Percentiles rank a stretch among this genome's conserved stretches.
Conservation (phyloP, 2,888 invertebrate species). For the Ophraella communa region DNA sequence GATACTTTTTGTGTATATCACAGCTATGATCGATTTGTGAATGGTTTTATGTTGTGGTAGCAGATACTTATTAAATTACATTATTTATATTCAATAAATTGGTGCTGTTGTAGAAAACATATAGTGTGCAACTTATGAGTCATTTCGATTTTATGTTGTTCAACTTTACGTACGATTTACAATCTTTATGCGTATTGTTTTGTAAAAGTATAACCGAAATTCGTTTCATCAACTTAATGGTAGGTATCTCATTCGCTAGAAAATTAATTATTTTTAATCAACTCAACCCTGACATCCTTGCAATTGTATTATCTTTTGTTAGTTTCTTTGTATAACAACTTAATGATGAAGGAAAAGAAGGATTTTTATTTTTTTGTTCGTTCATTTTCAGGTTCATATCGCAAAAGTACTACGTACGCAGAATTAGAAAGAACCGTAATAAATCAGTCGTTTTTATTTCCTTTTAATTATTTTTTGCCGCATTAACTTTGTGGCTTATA, state of each 20-base stretch:
- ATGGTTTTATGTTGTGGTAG: too few relatives aligned
- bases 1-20: too few relatives aligned
- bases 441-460: constrained; percentile 28
- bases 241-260: background rate
- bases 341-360: constrained; percentile 8
- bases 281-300: background rate
- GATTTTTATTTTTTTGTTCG: constrained; percentile 3
- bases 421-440: constrained; percentile 18
- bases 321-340: background rate
- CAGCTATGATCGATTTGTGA: too few relatives aligned
- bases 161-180: too few relatives aligned
- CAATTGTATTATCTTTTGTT: background rate
- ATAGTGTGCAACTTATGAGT: too few relatives aligned
- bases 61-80: too few relatives aligned
- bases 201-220: too few relatives aligned
- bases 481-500: constrained; percentile 20
- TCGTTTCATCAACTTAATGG: background rate
- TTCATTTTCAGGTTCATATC: background rate
- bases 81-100: too few relatives aligned
- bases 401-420: constrained; percentile 10
- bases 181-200: too few relatives aligned
- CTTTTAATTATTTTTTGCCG: constrained; percentile 29
- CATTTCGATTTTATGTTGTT: too few relatives aligned
- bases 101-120: too few relatives aligned
- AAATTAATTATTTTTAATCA: background rate